Conservation (phyloP, 2,797 vertebrate species). For the Lepus townsendii region DNA sequence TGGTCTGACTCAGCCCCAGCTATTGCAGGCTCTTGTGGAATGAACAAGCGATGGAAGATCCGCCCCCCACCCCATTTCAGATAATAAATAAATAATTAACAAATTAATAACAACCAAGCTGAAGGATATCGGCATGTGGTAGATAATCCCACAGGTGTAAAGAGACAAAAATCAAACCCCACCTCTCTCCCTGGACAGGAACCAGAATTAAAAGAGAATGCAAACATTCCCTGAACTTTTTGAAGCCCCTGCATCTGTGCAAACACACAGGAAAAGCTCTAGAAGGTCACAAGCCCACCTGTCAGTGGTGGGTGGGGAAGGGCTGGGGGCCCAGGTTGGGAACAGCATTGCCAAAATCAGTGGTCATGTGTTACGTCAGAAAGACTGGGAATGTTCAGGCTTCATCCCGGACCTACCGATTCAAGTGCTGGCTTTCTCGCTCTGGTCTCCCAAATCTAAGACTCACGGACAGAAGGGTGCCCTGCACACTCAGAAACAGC, state of each 20-base stretch:
- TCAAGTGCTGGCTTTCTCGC: neutral
- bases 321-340: neutral
- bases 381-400: neutral
- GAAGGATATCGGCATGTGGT: neutral
- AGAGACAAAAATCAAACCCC: neutral
- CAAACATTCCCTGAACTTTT: no score
- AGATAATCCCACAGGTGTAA: rapidly evolving
- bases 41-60: no score
- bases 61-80: no score
- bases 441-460: neutral
- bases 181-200: rapidly evolving
- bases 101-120: neutral
- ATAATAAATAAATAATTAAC: no score
- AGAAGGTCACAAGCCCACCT: no score
- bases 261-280: neutral
- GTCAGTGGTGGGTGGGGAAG: rapidly evolving
- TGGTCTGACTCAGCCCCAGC: no score
- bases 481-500: neutral
- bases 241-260: neutral
- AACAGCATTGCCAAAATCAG: no score
- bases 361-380: neutral
- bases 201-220: no score
- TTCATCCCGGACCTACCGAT: neutral
- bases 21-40: no score
- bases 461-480: neutral